Base-by-base conservation (phyloP, 2,113 vertebrate species). In the Thamnaconus septentrionalis region DNA sequence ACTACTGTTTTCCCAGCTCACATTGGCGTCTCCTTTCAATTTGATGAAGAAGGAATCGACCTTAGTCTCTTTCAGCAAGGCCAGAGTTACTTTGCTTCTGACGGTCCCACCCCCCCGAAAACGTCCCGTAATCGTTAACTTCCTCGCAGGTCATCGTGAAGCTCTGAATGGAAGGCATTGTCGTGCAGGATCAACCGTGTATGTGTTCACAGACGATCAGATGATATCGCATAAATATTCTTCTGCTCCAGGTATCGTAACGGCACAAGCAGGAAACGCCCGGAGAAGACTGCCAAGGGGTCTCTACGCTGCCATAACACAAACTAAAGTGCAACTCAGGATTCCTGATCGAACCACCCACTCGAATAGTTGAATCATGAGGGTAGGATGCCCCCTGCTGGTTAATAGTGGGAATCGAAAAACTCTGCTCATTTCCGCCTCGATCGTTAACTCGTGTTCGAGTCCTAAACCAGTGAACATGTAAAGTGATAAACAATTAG, bases 91-190 rank as follows among this genome's bases (percentile, higher is more conserved):
- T 12, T 31, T 73, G 3, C 90, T 88, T 0, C 56, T 69, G 2
- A 91, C 5, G 1, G 31, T 43, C 53, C 90, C 88, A n/a, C 1
- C 87, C 87, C 42, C 82, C 80, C 0, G 88, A 88, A 39, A 91
- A 89, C 18, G 86, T 86, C 18, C 45, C 48, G 0, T 42, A 0
- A 6, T 80, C 75, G 9, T 91, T 88, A 12, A 82, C n/a, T 0
- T 56, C 53, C 44, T 88, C 73, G 61, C 51, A 86, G 12, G 12
- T 66, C 2, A 91, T 1, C 4, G 55, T 61, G 0, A 91, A 61
- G 9, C 54, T 73, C 18, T 59, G 46, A 7, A 90, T 46, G 0
- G 85, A 12, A 52, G 75, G 78, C 85, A 86, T 90, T 9, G 3
- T 65, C 6, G 18, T 31, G 18, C 1, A 31, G 8, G 4, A 45